Evolutionary conservation across 2,888 invertebrate genomes (phyloP).

Genomic region (Heteromyza rotundicornis): DNA sequence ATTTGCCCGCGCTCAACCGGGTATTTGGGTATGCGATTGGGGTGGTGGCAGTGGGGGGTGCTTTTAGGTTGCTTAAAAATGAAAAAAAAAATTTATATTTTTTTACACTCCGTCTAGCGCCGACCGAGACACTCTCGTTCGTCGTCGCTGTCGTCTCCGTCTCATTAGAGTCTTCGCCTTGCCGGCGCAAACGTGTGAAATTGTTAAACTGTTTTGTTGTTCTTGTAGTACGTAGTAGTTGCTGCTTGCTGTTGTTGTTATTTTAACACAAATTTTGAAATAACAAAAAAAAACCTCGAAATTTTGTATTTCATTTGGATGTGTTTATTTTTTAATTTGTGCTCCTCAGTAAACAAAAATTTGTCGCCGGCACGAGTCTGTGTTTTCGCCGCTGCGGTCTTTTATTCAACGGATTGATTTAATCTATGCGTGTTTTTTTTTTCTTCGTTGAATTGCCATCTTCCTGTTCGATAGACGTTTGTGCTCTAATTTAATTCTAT

Average conservation of each 20-base stretch:
- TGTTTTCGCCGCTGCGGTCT: not conserved
- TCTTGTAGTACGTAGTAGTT: conserved; percentile 15
- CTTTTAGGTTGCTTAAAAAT: too few relatives aligned
- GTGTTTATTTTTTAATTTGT: conserved; percentile 27
- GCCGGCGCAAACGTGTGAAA: not conserved
- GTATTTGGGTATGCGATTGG: too few relatives aligned
- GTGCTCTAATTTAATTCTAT: conserved; percentile 6
- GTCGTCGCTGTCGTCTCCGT: conserved; percentile 27
- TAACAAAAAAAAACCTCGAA: conserved; percentile 10
- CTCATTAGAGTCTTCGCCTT: not conserved
- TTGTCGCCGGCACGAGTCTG: conserved; percentile 54
- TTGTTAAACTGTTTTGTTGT: not conserved
- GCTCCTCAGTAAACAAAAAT: conserved; percentile 57
- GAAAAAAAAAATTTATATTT: conserved; percentile 8
- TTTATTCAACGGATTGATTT: too few relatives aligned
- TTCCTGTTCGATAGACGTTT: not conserved
- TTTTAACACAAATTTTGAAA: conserved; percentile 12
- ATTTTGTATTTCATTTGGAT: conserved; percentile 41
- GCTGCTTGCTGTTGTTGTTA: conserved; percentile 8
- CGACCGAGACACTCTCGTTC: conserved; percentile 27
- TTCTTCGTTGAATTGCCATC: not conserved
- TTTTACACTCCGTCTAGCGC: not conserved
- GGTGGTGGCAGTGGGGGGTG: too few relatives aligned
- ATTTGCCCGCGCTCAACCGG: not conserved
- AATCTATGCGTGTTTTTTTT: not conserved